A percentile compares a stretch with the other conserved stretches of the same genome.
Evolutionary conservation across 2,888 invertebrate species (phyloP).

Genomic region (Xestia xanthographa): DNA sequence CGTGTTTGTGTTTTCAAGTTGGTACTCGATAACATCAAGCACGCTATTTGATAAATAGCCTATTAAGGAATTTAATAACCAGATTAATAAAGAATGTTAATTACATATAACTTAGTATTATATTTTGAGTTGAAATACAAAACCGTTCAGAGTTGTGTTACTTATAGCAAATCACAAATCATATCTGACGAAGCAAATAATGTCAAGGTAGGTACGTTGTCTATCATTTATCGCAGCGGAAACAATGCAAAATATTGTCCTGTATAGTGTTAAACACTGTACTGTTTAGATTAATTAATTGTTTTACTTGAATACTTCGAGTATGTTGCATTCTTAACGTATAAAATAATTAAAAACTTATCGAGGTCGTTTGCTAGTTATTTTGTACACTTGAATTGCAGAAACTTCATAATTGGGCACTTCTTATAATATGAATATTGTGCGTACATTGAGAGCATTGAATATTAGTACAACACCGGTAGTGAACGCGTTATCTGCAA

Average conservation of each 20-base stretch:
- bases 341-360: conserved; percentile 13
- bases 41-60: conserved; percentile 55
- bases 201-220: conserved; percentile 58
- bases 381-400: conserved; percentile 5
- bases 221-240: conserved; percentile 51
- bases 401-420: conserved; percentile 12
- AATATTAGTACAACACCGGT: conserved; percentile 58
- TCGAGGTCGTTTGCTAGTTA: conserved; percentile 22
- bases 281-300: conserved; percentile 27
- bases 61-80: conserved; percentile 27
- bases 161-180: conserved; percentile 22
- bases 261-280: conserved; percentile 24
- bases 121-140: conserved; percentile 11
- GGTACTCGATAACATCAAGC: conserved; percentile 35
- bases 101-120: not conserved
- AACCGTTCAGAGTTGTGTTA: not conserved
- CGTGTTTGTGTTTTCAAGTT: conserved; percentile 49
- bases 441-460: conserved; percentile 16
- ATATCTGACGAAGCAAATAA: conserved; percentile 45
- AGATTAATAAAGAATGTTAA: conserved; percentile 16
- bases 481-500: conserved; percentile 64
- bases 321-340: conserved; percentile 10
- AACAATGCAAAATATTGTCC: conserved; percentile 51
- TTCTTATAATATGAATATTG: conserved; percentile 6
- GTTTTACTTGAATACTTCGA: conserved; percentile 17